phyloP scores from a whole-genome alignment of 2,797 vertebrate species.

The Lacerta viridis region DNA sequence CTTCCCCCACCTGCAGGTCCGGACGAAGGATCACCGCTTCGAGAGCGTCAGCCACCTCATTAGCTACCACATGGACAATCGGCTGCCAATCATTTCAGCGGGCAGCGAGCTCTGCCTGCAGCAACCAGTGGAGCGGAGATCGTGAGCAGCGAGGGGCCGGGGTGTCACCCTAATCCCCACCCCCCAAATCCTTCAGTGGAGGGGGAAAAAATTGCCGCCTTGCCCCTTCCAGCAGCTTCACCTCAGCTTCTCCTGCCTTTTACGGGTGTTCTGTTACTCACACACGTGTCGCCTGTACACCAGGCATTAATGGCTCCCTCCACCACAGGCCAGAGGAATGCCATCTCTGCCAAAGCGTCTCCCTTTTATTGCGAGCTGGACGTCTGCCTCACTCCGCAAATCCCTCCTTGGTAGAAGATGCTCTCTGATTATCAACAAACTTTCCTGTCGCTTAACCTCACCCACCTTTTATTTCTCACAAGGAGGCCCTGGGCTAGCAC shows the following conservation, averaged over 20 bases:
- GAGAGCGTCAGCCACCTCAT: slow-evolving; percentile 98
- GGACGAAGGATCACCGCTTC: slow-evolving; percentile 97
- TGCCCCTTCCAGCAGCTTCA: no score
- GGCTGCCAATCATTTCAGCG: slow-evolving; percentile 95
- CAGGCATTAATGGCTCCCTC: neutral
- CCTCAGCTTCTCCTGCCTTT: neutral
- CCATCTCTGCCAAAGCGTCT: neutral
- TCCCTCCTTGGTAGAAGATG: neutral
- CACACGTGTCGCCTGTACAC: neutral
- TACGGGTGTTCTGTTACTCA: neutral
- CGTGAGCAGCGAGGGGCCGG: slow-evolving; percentile 72
- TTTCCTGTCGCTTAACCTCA: no score
- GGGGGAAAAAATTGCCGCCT: neutral
- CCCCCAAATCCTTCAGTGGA: neutral
- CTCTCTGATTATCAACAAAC: no score
- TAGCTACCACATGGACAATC: slow-evolving; percentile 99
- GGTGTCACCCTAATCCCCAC: no score
- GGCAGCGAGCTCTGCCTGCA: slow-evolving; percentile 97
- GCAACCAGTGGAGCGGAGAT: slow-evolving; percentile 93
- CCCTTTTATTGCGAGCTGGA: neutral
- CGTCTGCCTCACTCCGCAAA: no score
- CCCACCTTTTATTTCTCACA: neutral
- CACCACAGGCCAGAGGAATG: no score
- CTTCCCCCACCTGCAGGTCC: slow-evolving; percentile 81
- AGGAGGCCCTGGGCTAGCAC: neutral